Base-by-base conservation (phyloP, 2,888 invertebrate species). In the Nemurella pictetii region DNA sequence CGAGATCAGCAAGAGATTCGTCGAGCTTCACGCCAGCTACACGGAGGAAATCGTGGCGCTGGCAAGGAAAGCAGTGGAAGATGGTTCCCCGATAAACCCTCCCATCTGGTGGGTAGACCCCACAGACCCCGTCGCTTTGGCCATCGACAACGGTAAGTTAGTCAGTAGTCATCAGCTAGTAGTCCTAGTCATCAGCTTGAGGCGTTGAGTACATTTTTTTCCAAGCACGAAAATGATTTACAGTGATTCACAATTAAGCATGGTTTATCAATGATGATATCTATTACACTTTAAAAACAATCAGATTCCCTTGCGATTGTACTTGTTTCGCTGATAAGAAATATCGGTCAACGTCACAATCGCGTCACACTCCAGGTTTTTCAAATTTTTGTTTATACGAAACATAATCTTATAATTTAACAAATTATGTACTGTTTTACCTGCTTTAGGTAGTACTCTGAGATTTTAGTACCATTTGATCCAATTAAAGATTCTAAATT, bases 41-140 rank as follows among this genome's bases (percentile, higher is more conserved):
- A 91, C 94, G 0, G 86, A 89, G 0, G 92, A 93, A 0, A 90
- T 92, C 73, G 94, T 96, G 85, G 91, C 93, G 87, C 90, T 91
- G 1, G 93, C 94, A 0, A 88, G 93, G 83, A 90, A 92, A 4
- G 92, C 94, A 0, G 92, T 94, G 0, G 87, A 88, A 0, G 91
- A 92, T 0, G 96, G 96, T 15, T 91, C 92, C 0, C 96, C 96
- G 0, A 93, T 96, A 15, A 96, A 96, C 90, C 92, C 95, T 0
- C 97, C 97, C 0, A 92, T 97, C 72, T 97, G 97, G 97, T 97
- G 96, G 96, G 89, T 95, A 0, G 95, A 94, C 87, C 96, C 96
- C 0, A 89, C 89, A 0, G 95, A 96, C 88, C 88, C 89, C 29
- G 91, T 91, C 26, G 94, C 96, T 0, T 90, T 90, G 36, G 89